Evolutionary conservation across 2,797 vertebrate species (phyloP).

Genomic region (Psittacula echo): DNA sequence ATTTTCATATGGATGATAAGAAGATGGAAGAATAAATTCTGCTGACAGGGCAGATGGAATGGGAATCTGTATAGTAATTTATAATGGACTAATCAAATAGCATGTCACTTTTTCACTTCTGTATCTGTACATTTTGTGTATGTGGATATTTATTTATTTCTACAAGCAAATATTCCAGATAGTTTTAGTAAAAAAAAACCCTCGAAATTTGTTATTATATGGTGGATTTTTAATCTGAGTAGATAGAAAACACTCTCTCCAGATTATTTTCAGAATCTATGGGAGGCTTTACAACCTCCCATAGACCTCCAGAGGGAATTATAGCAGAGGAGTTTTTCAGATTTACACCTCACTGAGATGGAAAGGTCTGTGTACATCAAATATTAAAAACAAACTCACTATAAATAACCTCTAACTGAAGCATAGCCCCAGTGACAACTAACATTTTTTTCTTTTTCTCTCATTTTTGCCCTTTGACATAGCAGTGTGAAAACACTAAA

Average conservation of each 20-base stretch:
- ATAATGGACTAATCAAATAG: not conserved
- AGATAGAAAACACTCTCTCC: not conserved
- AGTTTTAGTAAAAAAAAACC: not conserved
- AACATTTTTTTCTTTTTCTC: not conserved
- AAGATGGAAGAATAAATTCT: not conserved
- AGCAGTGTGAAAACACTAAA: not conserved
- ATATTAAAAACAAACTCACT: conserved; percentile 63
- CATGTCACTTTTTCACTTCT: not conserved
- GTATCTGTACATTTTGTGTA: not conserved
- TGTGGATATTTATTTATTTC: not conserved
- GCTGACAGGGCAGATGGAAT: not conserved
- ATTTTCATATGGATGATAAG: not conserved
- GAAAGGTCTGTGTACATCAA: conserved; percentile 62
- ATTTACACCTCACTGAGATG: conserved; percentile 56
- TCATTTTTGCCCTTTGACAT: conserved; percentile 47
- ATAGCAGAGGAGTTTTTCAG: not conserved
- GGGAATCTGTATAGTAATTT: not conserved
- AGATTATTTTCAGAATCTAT: not conserved
- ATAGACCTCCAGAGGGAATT: conserved; percentile 36
- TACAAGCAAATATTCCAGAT: not conserved
- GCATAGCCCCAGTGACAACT: conserved; percentile 4
- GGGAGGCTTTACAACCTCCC: conserved; percentile 3
- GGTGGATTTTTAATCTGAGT: not conserved
- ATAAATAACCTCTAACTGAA: conserved; percentile 61
- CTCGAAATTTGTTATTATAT: not conserved